Conservation (phyloP, 2,113 vertebrate genomes). For the Trachemys scripta region DNA sequence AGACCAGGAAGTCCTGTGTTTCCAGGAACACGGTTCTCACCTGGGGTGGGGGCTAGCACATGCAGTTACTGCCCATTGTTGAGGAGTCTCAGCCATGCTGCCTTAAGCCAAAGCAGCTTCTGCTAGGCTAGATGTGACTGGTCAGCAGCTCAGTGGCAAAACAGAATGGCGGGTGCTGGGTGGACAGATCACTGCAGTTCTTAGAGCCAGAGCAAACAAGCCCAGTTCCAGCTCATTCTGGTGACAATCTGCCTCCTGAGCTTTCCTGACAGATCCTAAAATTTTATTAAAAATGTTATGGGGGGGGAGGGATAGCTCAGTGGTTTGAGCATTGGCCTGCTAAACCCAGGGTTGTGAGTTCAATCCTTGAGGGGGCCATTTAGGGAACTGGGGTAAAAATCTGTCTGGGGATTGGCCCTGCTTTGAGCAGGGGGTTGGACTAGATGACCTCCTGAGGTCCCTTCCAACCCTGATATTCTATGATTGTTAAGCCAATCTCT, state of each 20-base stretch:
- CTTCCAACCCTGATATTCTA: too few relatives aligned
- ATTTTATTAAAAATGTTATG: too few relatives aligned
- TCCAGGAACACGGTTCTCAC: background rate
- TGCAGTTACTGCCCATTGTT: accelerated
- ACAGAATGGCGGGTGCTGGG: background rate
- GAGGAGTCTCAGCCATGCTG: background rate
- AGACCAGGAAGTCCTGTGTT: background rate
- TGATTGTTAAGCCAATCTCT: accelerated
- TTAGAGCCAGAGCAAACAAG: background rate
- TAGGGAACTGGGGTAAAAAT: too few relatives aligned
- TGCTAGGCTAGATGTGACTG: accelerated
- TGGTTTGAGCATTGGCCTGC: too few relatives aligned
- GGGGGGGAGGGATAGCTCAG: too few relatives aligned
- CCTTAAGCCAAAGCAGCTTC: background rate
- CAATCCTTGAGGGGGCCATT: too few relatives aligned
- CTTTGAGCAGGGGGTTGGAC: too few relatives aligned
- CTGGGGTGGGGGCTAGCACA: background rate
- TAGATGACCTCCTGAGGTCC: too few relatives aligned
- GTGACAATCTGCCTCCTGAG: background rate
- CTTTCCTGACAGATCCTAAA: background rate
- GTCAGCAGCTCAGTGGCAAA: background rate
- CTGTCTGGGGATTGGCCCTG: too few relatives aligned
- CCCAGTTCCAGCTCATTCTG: background rate
- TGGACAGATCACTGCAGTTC: background rate
- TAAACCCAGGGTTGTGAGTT: too few relatives aligned